phyloP scores from a whole-genome alignment of 2,797 vertebrate species.

The Notolabrus celidotus region DNA sequence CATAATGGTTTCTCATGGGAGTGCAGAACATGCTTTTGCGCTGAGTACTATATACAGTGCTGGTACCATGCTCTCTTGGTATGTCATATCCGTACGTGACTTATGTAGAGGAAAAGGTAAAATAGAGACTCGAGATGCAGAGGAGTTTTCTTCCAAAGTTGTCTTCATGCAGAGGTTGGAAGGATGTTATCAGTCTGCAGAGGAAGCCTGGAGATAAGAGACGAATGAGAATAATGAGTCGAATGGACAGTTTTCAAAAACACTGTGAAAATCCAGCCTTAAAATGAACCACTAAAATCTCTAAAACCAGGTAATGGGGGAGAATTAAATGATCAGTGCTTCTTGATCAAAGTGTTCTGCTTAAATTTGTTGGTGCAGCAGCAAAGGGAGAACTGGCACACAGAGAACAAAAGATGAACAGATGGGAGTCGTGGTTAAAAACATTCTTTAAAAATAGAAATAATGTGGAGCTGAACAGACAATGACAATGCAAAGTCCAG shows the following conservation, averaged over 20 bases:
- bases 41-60: slow-evolving; percentile 74
- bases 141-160: slow-evolving; percentile 19
- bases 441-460: no score
- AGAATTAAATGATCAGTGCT: no score
- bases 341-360: no score
- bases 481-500: no score
- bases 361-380: no score
- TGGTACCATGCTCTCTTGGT: slow-evolving; percentile 75
- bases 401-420: no score
- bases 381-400: no score
- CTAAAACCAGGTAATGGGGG: no score
- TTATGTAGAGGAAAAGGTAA: slow-evolving; percentile 27
- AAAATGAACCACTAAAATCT: background rate
- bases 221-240: background rate
- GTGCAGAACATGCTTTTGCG: slow-evolving; percentile 76
- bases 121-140: slow-evolving; percentile 43
- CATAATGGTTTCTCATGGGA: slow-evolving; percentile 65
- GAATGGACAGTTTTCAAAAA: background rate
- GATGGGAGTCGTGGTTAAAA: no score
- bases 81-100: slow-evolving; percentile 33
- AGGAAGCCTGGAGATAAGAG: slow-evolving; percentile 50
- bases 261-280: background rate
- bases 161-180: slow-evolving; percentile 71
- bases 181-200: slow-evolving; percentile 42
- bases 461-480: no score